These are phyloP conservation scores for Meta bourneti DNA, from an alignment of 2,888 invertebrate species.

Conservation along the genomic window DNA sequence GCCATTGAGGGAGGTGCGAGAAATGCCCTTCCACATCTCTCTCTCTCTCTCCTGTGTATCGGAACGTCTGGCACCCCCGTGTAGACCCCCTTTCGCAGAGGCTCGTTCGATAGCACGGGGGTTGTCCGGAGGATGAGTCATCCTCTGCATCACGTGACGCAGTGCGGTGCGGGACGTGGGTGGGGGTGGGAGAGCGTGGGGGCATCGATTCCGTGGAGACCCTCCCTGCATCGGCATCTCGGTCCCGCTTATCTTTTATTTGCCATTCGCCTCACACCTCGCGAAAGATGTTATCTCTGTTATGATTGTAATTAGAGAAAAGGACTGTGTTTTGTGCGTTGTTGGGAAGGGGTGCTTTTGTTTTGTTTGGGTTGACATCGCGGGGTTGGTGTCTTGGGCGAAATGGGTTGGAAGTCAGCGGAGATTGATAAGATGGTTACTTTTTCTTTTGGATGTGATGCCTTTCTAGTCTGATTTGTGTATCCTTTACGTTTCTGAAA, in stretches of 20 bases:
- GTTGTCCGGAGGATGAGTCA: constrained; percentile 68
- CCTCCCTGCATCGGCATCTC: constrained; percentile 30
- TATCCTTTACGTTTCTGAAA: no score
- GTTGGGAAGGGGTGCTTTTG: constrained; percentile 5
- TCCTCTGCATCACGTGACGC: constrained; percentile 76
- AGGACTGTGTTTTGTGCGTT: constrained; percentile 5
- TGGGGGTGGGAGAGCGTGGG: not conserved
- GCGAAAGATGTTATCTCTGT: constrained; percentile 51
- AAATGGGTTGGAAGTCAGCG: not conserved
- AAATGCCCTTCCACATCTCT: constrained; percentile 33
- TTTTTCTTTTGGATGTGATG: no score
- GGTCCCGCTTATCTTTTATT: constrained; percentile 31
- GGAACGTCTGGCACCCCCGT: constrained; percentile 44
- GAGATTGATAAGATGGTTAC: not conserved
- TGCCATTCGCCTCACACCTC: constrained; percentile 50
- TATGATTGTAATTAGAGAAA: constrained; percentile 55
- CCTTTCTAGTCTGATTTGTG: no score
- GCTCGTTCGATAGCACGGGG: constrained; percentile 64
- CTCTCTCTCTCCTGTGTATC: not conserved
- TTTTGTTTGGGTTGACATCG: not conserved
- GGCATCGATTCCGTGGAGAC: constrained; percentile 25
- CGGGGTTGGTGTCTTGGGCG: not conserved
- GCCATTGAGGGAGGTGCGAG: constrained; percentile 12
- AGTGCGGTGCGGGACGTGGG: constrained; percentile 65
- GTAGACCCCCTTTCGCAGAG: constrained; percentile 7